A percentile compares a stretch with the other conserved stretches of the same genome.
Conservation (phyloP, 1,140 invertebrate species). For the Drosophila simulans region DNA sequence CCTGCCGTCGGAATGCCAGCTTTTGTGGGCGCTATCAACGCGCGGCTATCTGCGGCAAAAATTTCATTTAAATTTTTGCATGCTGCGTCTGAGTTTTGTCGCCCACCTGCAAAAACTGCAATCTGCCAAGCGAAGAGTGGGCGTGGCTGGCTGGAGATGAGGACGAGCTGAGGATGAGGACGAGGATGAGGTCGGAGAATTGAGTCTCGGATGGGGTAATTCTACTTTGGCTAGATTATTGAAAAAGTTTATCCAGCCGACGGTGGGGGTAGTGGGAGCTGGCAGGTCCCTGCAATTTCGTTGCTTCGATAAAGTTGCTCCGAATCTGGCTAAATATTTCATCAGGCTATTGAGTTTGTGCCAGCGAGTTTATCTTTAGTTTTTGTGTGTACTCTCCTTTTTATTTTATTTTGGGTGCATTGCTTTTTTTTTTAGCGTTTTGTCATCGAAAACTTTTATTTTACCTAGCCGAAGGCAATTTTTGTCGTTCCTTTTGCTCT, state of each 20-base stretch:
- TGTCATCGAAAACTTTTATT: slow-evolving; percentile 68
- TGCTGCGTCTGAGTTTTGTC: slow-evolving; percentile 62
- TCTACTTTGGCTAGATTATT: slow-evolving; percentile 71
- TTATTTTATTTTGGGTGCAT: slow-evolving; percentile 36
- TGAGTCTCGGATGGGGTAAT: slow-evolving; percentile 52
- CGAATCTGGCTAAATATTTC: slow-evolving; percentile 71
- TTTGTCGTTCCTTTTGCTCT: slow-evolving; percentile 31
- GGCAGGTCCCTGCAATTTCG: slow-evolving; percentile 52
- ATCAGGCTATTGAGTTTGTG: slow-evolving; percentile 72
- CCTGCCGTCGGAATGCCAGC: slow-evolving; percentile 6
- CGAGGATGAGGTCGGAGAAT: slow-evolving; percentile 39
- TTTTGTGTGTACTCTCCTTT: slow-evolving; percentile 24
- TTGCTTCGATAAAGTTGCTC: slow-evolving; percentile 66
- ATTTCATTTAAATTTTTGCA: slow-evolving; percentile 74
- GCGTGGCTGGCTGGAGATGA: slow-evolving; percentile 9
- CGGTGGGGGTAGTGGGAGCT: slow-evolving; percentile 2
- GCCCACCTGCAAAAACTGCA: slow-evolving; percentile 54
- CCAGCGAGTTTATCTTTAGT: slow-evolving; percentile 74
- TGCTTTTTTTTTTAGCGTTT: slow-evolving; percentile 13
- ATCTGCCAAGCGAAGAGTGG: slow-evolving; percentile 13
- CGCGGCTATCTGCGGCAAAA: slow-evolving; percentile 59
- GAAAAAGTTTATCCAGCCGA: slow-evolving; percentile 68
- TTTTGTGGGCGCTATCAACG: slow-evolving; percentile 54
- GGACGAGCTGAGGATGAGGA: slow-evolving; percentile 9
- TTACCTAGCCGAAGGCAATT: slow-evolving; percentile 47